Evolutionary conservation across 2,113 vertebrate genomes (phyloP), one percentile per base, ranked within the genome.

Genomic region (Stigmatopora nigra): DNA sequence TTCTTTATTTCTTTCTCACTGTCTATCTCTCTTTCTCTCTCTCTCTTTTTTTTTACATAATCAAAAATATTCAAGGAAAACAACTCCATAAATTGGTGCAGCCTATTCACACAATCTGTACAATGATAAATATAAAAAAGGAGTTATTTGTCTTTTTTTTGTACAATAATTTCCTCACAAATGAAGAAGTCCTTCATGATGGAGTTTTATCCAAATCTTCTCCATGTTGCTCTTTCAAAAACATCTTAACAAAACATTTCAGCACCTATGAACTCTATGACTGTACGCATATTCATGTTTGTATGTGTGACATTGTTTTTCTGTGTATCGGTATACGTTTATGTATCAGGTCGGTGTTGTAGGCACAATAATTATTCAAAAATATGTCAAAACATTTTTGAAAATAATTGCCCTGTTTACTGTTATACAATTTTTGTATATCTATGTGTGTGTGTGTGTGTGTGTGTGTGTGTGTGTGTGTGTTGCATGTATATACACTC

Each of bases 121-220:
- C 91, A 92, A 67, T 74, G 81, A 89, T 89, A 90, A 87, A 91
- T 92, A 92, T 91, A 92, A 92, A 92, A 85, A 88, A 82, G 84
- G 84, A 67, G 84, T 76, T 78, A 61, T 80, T 73, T 61, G 66
- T 77, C 64, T 62, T 48, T 64, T 64, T 49, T 88, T 86, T 92
- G 86, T 92, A 91, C 89, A 92, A 82, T 88, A 88, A 88, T 87
- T 87, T 84, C 82, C 86, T 78, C 72, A 69, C 77, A 81, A 86
- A 76, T 67, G 75, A 85, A 69, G n/a, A 62, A 67, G 76, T 71
- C 75, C 64, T 47, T 56, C 46, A 61, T 12, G 36, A 11, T 38
- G 20, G 60, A 7, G 69, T 69, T 62, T 5, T 76, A 7, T 35
- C 53, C 22, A 56, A 14, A 56, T 36, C 46, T 22, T 45, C 38